These are phyloP conservation scores for Alosa sapidissima DNA, from an alignment of 2,797 vertebrate genomes.

Conservation along the genomic window DNA sequence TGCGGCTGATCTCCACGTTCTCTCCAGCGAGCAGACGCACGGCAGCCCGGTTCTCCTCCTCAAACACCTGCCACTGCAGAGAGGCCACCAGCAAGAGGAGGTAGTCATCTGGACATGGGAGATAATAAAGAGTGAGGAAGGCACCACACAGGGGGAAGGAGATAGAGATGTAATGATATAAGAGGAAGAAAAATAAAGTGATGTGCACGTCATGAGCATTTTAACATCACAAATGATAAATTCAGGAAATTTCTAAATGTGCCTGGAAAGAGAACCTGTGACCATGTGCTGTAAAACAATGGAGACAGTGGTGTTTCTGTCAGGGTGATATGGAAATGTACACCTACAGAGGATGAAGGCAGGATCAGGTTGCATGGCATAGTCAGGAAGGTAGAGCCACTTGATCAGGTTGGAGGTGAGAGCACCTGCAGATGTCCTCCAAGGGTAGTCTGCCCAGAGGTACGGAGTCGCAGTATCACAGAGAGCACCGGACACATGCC, in stretches of 20 bases:
- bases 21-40: conserved; percentile 72
- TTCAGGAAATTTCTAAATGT: neutral
- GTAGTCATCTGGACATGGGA: conserved; percentile 68
- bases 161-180: neutral
- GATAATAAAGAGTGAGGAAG: neutral
- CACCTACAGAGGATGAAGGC: conserved; percentile 77
- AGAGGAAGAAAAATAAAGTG: neutral
- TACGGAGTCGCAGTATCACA: neutral
- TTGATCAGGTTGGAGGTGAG: conserved; percentile 78
- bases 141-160: neutral
- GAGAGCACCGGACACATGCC: neutral
- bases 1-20: conserved; percentile 73
- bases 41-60: conserved; percentile 70
- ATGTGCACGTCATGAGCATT: neutral
- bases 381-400: conserved; percentile 80
- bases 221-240: neutral
- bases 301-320: neutral
- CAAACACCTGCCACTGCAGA: conserved; percentile 79
- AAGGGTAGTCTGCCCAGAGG: conserved; percentile 71
- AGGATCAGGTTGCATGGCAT: conserved; percentile 74
- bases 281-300: no score
- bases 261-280: no score
- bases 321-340: neutral
- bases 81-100: conserved; percentile 77
- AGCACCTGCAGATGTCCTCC: conserved; percentile 70